Percentiles rank a stretch among this genome's conserved stretches.
Conservation (phyloP, 2,888 invertebrate species). For the Nemoura dubitans region DNA sequence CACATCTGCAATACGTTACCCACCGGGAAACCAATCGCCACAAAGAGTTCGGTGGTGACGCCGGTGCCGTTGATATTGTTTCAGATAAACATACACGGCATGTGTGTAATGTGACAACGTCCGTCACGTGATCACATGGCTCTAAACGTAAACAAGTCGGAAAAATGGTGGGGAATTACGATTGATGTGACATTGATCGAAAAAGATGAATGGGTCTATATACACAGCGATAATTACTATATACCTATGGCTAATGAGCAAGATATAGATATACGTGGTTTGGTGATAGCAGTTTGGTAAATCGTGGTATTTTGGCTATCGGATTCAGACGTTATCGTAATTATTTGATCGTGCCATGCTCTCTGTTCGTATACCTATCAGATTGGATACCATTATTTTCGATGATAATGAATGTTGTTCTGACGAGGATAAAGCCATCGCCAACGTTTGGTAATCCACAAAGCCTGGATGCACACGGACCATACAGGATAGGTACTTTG, state of each 20-base stretch:
- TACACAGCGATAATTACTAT: too few relatives aligned
- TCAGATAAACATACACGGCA: too few relatives aligned
- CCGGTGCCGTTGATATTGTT: too few relatives aligned
- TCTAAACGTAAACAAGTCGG: too few relatives aligned
- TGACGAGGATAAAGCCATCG: not conserved
- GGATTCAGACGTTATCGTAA: not conserved
- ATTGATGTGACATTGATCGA: not conserved
- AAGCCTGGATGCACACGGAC: not conserved
- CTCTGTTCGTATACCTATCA: not conserved
- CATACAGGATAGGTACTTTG: too few relatives aligned
- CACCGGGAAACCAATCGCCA: too few relatives aligned
- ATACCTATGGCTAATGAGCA: not conserved
- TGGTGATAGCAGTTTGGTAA: not conserved
- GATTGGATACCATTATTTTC: not conserved
- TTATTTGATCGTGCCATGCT: not conserved
- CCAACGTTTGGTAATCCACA: not conserved
- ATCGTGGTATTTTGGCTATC: not conserved
- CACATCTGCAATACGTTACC: too few relatives aligned
- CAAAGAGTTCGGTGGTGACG: too few relatives aligned
- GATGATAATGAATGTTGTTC: not conserved
- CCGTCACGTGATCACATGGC: too few relatives aligned
- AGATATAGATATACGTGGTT: not conserved
- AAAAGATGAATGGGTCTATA: not conserved
- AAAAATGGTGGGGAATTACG: too few relatives aligned
- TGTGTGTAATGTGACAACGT: too few relatives aligned